Base-by-base conservation (phyloP, 2,797 vertebrate genomes). In the Buceros bicornis region DNA sequence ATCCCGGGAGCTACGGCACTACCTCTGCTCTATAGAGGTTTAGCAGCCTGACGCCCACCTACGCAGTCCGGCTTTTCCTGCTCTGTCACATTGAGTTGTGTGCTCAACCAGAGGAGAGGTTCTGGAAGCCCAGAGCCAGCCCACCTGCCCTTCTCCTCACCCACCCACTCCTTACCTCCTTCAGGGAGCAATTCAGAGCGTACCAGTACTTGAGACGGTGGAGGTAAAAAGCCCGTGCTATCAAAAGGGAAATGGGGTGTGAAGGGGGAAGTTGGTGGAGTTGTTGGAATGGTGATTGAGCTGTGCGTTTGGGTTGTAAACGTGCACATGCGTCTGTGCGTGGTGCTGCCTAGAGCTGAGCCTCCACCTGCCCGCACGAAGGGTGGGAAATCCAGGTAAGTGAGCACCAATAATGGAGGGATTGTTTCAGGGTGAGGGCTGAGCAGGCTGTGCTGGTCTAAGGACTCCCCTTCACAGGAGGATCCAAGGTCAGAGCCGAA, bases 181-280 rank as follows among this genome's bases (percentile, higher is more conserved):
- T 10, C 2, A 17, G 22, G 45, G 80, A 51, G 43, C 7, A 51
- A 62, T 51, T 42, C 64, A 28, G 43, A 60, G 73, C 1, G 6
- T 6, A 2, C 24, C 37, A 7, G 20, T 4, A 8, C 2, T 40
- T 8, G 2, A 54, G 26, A 9, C 56, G 65, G 1, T 42, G 42
- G 11, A 61, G 37, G 47, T 20, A 54, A 79, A 80, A 71, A 51
- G 1, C 20, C 35, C 65, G 72, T 35, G 45, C 21, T 60, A 24
- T 54, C 47, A 18, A 16, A 48, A 48, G 51, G 31, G 81, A 11
- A 48, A 48, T 40, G 5, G 43, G 13, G 9, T 16, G 43, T 51
- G 79, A 60, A 60, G 45, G n/a, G 33, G 69, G 56, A 31, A 83
- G 60, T 50, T 1, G 6, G 16, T 5, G n/a, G 71, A 61, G 35